These are phyloP conservation scores for Aphelocoma californica DNA, from an alignment of 2,797 vertebrate species.

Conservation along the genomic window DNA sequence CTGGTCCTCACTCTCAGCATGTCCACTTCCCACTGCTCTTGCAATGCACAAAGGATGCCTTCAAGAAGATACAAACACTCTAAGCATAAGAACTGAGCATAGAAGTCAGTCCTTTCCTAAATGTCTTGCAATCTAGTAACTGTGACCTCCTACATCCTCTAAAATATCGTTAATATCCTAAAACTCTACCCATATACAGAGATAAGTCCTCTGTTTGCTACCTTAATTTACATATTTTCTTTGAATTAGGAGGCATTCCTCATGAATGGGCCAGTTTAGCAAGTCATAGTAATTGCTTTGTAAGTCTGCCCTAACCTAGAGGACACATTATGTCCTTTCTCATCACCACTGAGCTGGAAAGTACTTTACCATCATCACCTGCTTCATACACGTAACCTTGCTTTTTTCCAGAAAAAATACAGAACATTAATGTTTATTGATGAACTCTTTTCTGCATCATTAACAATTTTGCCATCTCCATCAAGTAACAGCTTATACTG, in stretches of 20 bases:
- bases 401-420: not conserved
- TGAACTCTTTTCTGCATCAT: constrained; percentile 37
- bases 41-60: not conserved
- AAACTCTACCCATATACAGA: accelerated
- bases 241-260: not conserved
- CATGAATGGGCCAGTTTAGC: not conserved
- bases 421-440: constrained; percentile 41
- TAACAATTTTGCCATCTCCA: constrained; percentile 23
- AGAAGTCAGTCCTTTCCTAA: not conserved
- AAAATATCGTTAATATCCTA: not conserved
- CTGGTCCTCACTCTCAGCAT: not conserved
- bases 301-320: not conserved
- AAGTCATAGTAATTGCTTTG: not conserved
- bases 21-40: not conserved
- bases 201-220: not conserved
- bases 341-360: not conserved
- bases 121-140: not conserved
- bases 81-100: not conserved
- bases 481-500: not conserved
- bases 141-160: not conserved
- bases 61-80: not conserved
- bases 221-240: not conserved
- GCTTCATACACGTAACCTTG: not conserved
- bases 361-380: not conserved
- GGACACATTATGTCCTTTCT: not conserved